Base-by-base conservation (phyloP, 2,113 vertebrate species). In the Hypomesus transpacificus region DNA sequence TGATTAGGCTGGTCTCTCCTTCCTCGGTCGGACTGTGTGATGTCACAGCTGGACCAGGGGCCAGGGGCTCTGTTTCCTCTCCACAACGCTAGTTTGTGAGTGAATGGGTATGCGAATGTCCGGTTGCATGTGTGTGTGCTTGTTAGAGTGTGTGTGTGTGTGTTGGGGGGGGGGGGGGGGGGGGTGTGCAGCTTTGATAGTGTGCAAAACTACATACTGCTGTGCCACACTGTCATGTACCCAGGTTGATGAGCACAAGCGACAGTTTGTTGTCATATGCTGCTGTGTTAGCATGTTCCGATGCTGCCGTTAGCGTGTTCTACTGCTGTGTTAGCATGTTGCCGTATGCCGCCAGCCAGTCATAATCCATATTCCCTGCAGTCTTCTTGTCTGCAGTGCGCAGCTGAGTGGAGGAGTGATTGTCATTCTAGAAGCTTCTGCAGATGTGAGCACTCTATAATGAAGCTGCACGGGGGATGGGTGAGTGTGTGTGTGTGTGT, bases 351-450 rank as follows among this genome's bases (percentile, higher is more conserved):
- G 39, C 39, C 39, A 31, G 31, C 31, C 31, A 6, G 3, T 31
- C 31, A 6, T 31, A 31, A 39, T 39, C 39, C 39, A 7, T 39
- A 39, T 39, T 39, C 6, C 8, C 39, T 11, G 8, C 39, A 7
- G 39, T 39, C 39, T 39, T 39, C 39, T 11, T 11, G 39, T 11
- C 39, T 39, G 39, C 39, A 39, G 6, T 39, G 39, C 39, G 39
- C 39, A 28, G 60, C 17, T 31, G 14, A 65, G 63, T 8, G 62
- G 26, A 51, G 69, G 62, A 34, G 39, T 72, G 70, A 64, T 72
- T 60, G 66, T 72, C 58, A 39, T 68, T 34, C 54, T 62, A 62
- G 54, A 73, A 8, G 53, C 28, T 63, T 64, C 65, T 59, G 24
- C 63, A 58, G 59, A 59, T 39, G 22, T 51, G 67, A 62, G 26